phyloP scores from a whole-genome alignment of 2,888 invertebrate genomes.

The Mythimna ferrago region DNA sequence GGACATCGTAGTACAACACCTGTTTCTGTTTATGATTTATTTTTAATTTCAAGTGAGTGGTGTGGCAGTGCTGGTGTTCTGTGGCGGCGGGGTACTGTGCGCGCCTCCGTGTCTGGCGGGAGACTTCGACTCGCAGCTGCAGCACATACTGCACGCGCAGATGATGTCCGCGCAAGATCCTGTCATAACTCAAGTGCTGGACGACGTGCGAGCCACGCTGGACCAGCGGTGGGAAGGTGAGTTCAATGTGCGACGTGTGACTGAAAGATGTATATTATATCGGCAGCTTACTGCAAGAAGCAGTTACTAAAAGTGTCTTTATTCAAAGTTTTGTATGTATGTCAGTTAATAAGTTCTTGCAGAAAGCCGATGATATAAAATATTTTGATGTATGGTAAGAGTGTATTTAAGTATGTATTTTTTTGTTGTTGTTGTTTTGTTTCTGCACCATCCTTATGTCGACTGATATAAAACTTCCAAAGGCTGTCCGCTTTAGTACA shows the following conservation, averaged over 20 bases:
- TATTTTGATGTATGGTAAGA: no score
- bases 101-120: background rate
- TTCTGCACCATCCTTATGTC: no score
- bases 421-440: no score
- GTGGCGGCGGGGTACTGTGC: background rate
- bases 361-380: no score
- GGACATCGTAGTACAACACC: no score
- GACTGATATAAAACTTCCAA: no score
- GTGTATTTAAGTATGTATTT: no score
- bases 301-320: no score
- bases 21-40: background rate
- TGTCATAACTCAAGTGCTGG: background rate
- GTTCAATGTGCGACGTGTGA: background rate
- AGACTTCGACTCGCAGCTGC: background rate
- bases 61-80: slow-evolving; percentile 2
- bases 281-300: no score
- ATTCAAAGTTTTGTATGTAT: no score
- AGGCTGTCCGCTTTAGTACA: no score
- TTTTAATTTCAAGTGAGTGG: background rate
- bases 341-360: no score
- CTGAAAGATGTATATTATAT: background rate
- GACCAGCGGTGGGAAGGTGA: slow-evolving; percentile 29
- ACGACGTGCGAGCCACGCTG: slow-evolving; percentile 19
- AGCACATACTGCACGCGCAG: background rate
- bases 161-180: background rate